Evolutionary conservation across 2,113 vertebrate species (phyloP), one percentile per base, ranked within the genome.

Genomic region (Nibea coibor): DNA sequence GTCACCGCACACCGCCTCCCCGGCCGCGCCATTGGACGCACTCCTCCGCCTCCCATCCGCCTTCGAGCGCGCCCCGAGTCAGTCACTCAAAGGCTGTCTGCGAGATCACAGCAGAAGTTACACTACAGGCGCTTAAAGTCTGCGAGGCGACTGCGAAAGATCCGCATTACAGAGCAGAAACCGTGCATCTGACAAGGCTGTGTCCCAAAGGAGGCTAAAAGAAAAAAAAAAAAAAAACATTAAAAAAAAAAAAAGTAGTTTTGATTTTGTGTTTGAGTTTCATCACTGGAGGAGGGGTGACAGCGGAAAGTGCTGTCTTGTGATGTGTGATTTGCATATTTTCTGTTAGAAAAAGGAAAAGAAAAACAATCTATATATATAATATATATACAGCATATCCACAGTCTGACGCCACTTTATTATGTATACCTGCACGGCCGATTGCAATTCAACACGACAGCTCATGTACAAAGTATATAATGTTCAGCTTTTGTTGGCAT

Each of bases 1-100:
- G 56, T 86, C 79, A 62, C 62, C 88, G 67, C 66, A 77, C 56
- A 48, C 84, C 89, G 86, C 89, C 94, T 87, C 76, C 87, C 35
- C 22, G 0, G 19, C 56, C 14, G 26, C 24, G 65, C 78, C 48
- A 93, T 93, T 95, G 93, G 95, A 84, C 77, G 5, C 82, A 45
- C 80, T 54, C 67, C 76, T 48, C 74, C 83, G 64, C 91, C 85
- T 81, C 73, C 82, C 78, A 35, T 7, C 77, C 80, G 75, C 65
- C 73, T n/a, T 67, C 56, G 26, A 35, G 72, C 61, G 64, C 73
- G 61, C 35, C 35, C 69, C n/a, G n/a, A 56, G 42, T 42, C 81
- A 61, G 28, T 62, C 28, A 26, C 48, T 50, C 48, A 50, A n/a
- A n/a, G 45, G 15, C 54, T 72, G 35, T 35, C 67, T 68, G 35